Evolutionary conservation across 2,797 vertebrate species (phyloP).

Genomic region (Brotula barbata): DNA sequence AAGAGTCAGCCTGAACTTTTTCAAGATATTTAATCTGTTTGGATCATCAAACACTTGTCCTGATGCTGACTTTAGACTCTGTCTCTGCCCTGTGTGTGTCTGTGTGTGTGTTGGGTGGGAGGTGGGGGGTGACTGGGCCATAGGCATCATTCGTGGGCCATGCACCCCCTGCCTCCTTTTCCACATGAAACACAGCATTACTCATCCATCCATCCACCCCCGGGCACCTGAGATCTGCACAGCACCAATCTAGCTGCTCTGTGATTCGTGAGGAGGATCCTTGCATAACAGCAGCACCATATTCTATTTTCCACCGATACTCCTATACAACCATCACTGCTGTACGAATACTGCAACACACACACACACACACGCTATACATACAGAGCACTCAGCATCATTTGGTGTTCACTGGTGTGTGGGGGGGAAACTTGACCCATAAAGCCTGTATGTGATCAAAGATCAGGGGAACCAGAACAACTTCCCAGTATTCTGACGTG

Average conservation of each 20-base stretch:
- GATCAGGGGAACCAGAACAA: too few species aligned
- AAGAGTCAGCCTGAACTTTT: too few species aligned
- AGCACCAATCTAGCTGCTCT: constrained; percentile 66
- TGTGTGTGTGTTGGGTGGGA: not conserved
- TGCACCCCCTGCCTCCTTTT: constrained; percentile 31
- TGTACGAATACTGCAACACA: constrained; percentile 21
- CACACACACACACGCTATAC: too few species aligned
- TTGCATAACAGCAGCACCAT: constrained; percentile 69
- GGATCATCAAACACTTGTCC: too few species aligned
- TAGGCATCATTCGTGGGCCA: constrained; percentile 39
- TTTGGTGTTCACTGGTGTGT: constrained; percentile 26
- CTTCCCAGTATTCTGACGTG: too few species aligned
- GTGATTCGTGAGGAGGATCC: constrained; percentile 71
- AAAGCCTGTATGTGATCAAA: constrained; percentile 4
- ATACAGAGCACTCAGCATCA: constrained; percentile 35
- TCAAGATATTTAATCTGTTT: too few species aligned
- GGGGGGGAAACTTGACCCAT: constrained; percentile 64
- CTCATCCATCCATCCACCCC: constrained; percentile 74
- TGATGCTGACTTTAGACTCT: too few species aligned
- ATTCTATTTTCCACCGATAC: constrained; percentile 31
- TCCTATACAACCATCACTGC: constrained; percentile 15
- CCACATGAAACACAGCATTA: constrained; percentile 64
- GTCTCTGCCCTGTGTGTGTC: not conserved
- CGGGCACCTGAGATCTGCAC: constrained; percentile 61
- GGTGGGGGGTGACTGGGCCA: constrained; percentile 9